Percentiles rank a stretch among this genome's conserved stretches.
phyloP scores from a whole-genome alignment of 2,797 vertebrate genomes.

The Tragelaphus oryx region DNA sequence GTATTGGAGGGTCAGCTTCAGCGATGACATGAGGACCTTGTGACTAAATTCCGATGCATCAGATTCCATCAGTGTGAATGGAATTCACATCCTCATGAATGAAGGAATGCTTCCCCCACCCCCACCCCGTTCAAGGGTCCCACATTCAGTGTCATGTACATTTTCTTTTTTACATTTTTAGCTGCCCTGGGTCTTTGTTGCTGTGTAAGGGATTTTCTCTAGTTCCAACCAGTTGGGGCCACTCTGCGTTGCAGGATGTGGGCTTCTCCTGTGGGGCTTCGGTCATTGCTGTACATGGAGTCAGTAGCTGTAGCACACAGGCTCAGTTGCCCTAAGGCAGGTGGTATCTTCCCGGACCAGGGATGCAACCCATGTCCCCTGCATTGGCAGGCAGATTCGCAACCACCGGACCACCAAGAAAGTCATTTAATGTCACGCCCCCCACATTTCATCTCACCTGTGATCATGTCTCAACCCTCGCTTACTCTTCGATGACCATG shows the following conservation, averaged over 20 bases:
- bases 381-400: not conserved
- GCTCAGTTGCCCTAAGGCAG: not conserved
- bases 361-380: not conserved
- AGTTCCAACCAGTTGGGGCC: not conserved
- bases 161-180: not conserved
- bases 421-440: rapidly evolving
- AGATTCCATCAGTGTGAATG: not conserved
- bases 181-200: not conserved
- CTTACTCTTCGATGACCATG: rapidly evolving
- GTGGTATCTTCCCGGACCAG: not conserved
- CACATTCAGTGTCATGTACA: not conserved
- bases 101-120: not conserved
- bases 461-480: rapidly evolving
- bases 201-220: not conserved
- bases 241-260: not conserved
- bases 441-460: rapidly evolving
- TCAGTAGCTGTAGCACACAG: rapidly evolving
- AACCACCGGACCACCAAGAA: not conserved
- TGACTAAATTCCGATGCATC: not conserved
- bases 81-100: not conserved
- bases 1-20: not conserved
- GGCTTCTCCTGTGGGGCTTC: not conserved
- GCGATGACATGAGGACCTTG: not conserved
- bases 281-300: rapidly evolving
- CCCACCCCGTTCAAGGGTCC: not conserved